Base-by-base conservation (phyloP, 2,113 vertebrate species). In the Ailuropoda melanoleuca region DNA sequence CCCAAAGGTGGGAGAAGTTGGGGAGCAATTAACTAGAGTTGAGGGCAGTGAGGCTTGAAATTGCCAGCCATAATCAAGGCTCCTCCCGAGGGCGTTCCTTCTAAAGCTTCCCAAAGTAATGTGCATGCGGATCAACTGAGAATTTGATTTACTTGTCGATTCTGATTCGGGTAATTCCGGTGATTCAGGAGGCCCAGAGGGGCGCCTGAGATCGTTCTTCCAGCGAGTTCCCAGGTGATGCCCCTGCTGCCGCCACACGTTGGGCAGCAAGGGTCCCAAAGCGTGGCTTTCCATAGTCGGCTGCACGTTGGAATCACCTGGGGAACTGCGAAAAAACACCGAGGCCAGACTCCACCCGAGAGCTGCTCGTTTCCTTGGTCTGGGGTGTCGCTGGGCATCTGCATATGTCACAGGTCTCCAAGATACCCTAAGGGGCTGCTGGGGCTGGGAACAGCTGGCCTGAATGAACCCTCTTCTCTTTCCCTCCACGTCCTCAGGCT, bases 61-160 rank as follows among this genome's bases (percentile, higher is more conserved):
- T 5, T 1, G 7, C 17, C 46, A 6, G 48, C 17, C 3, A 19
- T 31, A 0, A 23, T 14, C 37, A 29, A 9, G 62, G 1, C n/a
- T 29, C 60, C 46, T 88, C 50, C 77, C 0, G 0, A 2, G 0
- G 9, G 8, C 0, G 3, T 14, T 0, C 18, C 17, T 4, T 1
- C 77, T 7, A 1, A 10, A 5, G 60, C 70, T 62, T 34, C 60
- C 21, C 48, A 9, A 4, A 31, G 18, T 21, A 23, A 0, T 3
- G 3, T 0, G 2, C 1, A 8, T 7, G 3, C 1, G 23, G 26
- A 17, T 11, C 64, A 10, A 2, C 50, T 21, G 74, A n/a, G 50
- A 23, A 1, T 8, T 66, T 19, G 31, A 6, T 7, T 48, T 4
- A 13, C 1, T 8, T n/a, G 9, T 46, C 7, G 58, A 4, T 23